Base-by-base conservation (phyloP, 2,113 vertebrate species). In the Phrynosoma blainvillii region DNA sequence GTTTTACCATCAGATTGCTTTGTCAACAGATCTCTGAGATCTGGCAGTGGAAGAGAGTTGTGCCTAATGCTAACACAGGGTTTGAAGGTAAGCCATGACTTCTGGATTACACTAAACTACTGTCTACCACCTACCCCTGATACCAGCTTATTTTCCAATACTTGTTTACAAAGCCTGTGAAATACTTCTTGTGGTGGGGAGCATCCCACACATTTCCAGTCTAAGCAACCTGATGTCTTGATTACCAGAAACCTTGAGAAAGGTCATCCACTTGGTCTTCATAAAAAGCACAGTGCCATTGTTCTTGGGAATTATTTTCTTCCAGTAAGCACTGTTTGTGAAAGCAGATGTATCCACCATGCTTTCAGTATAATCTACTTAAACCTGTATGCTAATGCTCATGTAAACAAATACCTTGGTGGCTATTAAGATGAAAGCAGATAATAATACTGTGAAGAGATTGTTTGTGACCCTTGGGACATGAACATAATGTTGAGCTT, bases 351-450 rank as follows among this genome's bases (percentile, higher is more conserved):
- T 91, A 94, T 68, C 87, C 79, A 89, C 77, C 89, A 85, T 91
- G 90, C 83, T 93, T 95, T 90, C 89, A 93, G 87, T 85, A 91
- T 94, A 92, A 95, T 94, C 92, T 95, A 59, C 84, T 95, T 91
- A 94, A 94, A 92, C 86, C 84, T 90, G 88, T 93, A 83, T 91
- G 92, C 71, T 95, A 94, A 94, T 93, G 91, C 90, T 21, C 90
- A 52, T 89, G 83, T 66, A 83, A 89, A 90, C 86, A 96, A 94
- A 95, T 93, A 92, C 84, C 84, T 93, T 86, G 27, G 82, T 91
- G 89, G 86, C 85, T 14, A 0, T 88, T 76, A 93, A 94, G 93
- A 96, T 88, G 90, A 92, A 92, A 92, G 94, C 93, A 94, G 91
- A 94, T 92, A 93, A 95, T 90, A 89, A 90, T 82, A 76, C 73